Evolutionary conservation across 2,113 vertebrate species (phyloP), one percentile per base, ranked within the genome.

Genomic region (Hypocryptadius cinnamomeus): DNA sequence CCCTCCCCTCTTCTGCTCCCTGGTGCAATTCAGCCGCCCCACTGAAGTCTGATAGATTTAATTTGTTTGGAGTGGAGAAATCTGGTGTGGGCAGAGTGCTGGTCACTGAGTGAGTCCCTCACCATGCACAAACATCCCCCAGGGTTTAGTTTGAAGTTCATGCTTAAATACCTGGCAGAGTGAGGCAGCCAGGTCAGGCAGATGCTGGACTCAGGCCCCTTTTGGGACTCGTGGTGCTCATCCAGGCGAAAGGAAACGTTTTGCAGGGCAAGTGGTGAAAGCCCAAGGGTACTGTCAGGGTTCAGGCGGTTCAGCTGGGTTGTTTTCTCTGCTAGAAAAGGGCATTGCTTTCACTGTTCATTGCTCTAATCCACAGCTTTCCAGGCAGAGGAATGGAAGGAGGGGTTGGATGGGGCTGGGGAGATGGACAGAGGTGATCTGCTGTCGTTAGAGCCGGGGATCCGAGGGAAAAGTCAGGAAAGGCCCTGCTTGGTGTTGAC

Each of bases 11-110:
- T 24, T 19, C 18, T 27, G 13, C 4, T 47, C 89, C 35, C 30
- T 4, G 37, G 35, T 28, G 81, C 8, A 87, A 79, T 42, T 42
- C 71, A 23, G 7, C 45, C 3, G 0, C 47, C 42, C 60, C 4
- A 0, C 22, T 35, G 60, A 56, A 60, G 9, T 51, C 50, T 24
- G 40, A 11, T 1, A 8, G 56, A 12, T 42, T 56, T 19, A 2
- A 64, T 79, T 47, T 48, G 53, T 57, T 61, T 35, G 50, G 79
- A 35, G 16, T 5, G 31, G 50, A 48, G 71, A 77, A 22, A 42
- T 40, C 33, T 21, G 8, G 23, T 2, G 42, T 42, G 60, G 39
- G 54, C 40, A 73, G 79, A 66, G 47, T 0, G 21, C 23, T 51
- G 53, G 73, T n/a, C 31, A 4, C 57, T 1, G 44, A 48, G 33